Base-by-base conservation (phyloP, 2,113 vertebrate genomes). In the human region DNA sequence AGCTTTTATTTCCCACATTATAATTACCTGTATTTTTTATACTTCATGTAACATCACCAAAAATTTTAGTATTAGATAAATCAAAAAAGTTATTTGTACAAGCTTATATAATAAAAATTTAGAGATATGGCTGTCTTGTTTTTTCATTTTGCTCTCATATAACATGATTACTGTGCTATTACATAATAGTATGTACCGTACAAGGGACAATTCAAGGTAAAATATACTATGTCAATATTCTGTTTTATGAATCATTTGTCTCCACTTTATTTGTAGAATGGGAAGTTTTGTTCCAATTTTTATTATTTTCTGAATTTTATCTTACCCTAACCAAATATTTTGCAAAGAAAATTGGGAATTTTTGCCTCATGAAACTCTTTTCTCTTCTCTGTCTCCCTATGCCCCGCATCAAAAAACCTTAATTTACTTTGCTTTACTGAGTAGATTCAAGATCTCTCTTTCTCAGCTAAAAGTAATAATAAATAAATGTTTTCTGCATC, bases 401-500 rank as follows among this genome's bases (percentile, higher is more conserved):
- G n/a, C 13, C 16, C 8, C 35, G 3, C 12, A 72, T 1, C 8
- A 82, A 18, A 73, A 30, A 43, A 45, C 3, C 30, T 86, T 93
- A 78, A 70, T 79, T 96, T 96, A 79, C 48, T 84, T 89, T 88
- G 22, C 32, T 89, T 92, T 78, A 43, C 43, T 76, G 11, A 93
- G 18, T 45, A 25, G 59, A 78, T 79, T 86, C 8, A 68, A n/a
- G 27, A 32, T 61, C 38, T 82, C 11, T 52, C 25, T 57, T 90
- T 76, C 13, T 88, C 23, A 88, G 25, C 10, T 79, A 93, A 70
- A 20, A 75, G 52, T 50, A 95, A 61, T 22, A 10, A 82, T 22
- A 66, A 8, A 72, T 78, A 72, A 92, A 68, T 30, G 25, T 2
- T 27, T 70, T 87, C 12, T 83, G 20, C 55, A 4, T 64, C 48